Percentiles rank a stretch among this genome's conserved stretches.
Conservation (phyloP, 2,888 invertebrate genomes). For the Hartigia nigra region DNA sequence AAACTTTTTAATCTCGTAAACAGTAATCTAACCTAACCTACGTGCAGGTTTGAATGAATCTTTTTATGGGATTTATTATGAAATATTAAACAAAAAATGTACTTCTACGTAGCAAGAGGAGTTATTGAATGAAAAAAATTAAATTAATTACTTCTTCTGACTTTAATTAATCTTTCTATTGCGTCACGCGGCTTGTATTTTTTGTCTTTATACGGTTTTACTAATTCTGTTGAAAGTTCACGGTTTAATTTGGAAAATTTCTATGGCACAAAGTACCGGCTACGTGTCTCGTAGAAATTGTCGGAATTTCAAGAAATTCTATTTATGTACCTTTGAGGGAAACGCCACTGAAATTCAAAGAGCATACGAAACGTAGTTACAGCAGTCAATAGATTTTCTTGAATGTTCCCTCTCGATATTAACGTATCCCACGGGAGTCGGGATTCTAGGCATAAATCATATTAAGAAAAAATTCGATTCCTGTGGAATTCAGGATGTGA, state of each 20-base stretch:
- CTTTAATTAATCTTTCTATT: background rate
- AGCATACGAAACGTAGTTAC: background rate
- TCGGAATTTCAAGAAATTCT: background rate
- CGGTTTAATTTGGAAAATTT: background rate
- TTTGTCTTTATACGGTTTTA: background rate
- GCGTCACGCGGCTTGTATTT: background rate
- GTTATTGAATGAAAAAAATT: too few relatives aligned
- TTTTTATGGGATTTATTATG: background rate
- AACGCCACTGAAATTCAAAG: background rate
- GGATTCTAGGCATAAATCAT: background rate
- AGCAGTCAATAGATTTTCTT: background rate
- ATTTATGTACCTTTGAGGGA: background rate
- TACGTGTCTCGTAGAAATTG: background rate
- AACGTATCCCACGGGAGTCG: background rate
- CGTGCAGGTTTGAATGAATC: background rate
- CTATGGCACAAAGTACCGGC: background rate
- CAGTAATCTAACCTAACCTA: too few relatives aligned
- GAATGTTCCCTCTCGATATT: background rate
- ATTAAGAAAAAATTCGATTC: background rate
- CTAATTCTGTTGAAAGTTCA: background rate
- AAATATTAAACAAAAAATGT: too few relatives aligned
- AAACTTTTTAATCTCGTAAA: background rate
- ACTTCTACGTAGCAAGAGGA: too few relatives aligned
- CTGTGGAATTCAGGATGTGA: background rate
- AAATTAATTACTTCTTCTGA: background rate